Evolutionary conservation across 2,888 invertebrate genomes (phyloP), one percentile per base, ranked within the genome.

Genomic region (Xylota segnis): DNA sequence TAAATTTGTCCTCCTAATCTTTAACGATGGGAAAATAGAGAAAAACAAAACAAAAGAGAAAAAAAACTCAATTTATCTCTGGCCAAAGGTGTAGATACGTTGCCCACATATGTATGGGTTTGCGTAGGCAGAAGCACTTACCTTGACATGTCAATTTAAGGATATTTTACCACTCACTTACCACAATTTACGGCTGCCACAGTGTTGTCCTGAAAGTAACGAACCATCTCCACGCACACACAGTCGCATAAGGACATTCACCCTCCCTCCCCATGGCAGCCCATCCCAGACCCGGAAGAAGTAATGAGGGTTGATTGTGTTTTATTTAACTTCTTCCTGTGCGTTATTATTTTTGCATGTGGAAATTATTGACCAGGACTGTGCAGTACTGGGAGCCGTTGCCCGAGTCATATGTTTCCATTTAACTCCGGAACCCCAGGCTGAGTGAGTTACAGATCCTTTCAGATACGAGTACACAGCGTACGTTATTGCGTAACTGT

Each of bases 131-230:
- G 75, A 54, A 79, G 84, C 75, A 82, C 82, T 86, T 86, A 86
- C 86, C 82, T 86, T 86, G 76, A 71, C 82, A 86, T 77, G 77
- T 82, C 82, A 86, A 76, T 86, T 81, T 86, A 82, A 86, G 86
- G 86, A 86, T 82, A 82, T 82, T 86, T 86, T 86, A 86, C 76
- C 86, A 86, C 86, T 86, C 86, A 82, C 82, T 86, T 86, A 82
- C 86, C 82, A 56, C 82, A 86, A 86, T 86, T 86, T 82, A 86
- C 82, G 70, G 66, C 76, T 71, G 61, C 76, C 76, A 81, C 81
- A 82, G 65, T 81, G 76, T 76, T 77, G 66, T 72, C 47, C 59
- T 58, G 43, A 66, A 79, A 66, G 84, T 86, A 86, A 86, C 82
- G 82, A 82, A 82, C 86, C 82, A 23, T 86, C 72, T 37, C 82